phyloP scores from a whole-genome alignment of 2,797 vertebrate species.

The Aeoliscus strigatus region DNA sequence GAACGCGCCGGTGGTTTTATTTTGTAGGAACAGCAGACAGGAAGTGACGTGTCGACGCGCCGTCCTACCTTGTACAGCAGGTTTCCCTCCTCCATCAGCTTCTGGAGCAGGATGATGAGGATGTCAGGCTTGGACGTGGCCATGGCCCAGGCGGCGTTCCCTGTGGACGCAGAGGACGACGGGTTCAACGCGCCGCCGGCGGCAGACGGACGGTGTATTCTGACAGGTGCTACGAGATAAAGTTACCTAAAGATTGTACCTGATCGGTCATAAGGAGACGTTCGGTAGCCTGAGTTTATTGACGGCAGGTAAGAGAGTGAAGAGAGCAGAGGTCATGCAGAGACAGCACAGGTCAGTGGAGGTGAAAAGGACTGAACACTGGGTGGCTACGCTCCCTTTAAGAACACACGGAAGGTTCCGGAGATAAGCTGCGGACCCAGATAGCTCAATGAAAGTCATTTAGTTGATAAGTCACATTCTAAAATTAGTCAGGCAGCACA shows the following conservation, averaged over 20 bases:
- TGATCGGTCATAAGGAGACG: conserved; percentile 85
- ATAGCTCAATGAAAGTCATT: conserved; percentile 52
- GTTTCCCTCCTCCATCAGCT: conserved; percentile 98
- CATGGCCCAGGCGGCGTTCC: conserved; percentile 99
- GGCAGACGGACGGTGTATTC: conserved; percentile 39
- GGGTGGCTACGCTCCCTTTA: too few relatives aligned
- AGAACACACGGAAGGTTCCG: conserved; percentile 27
- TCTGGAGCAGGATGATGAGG: conserved; percentile 96
- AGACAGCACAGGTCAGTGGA: conserved; percentile 34
- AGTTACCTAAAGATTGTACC: conserved; percentile 87
- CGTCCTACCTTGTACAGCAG: conserved; percentile 88
- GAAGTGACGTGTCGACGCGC: neutral
- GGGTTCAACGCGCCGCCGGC: conserved; percentile 13
- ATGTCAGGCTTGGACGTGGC: conserved; percentile 99
- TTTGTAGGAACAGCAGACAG: too few relatives aligned
- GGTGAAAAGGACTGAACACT: conserved; percentile 36
- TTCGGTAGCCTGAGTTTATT: conserved; percentile 82
- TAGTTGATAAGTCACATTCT: conserved; percentile 61
- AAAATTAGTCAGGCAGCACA: conserved; percentile 57
- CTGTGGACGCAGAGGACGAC: conserved; percentile 57
- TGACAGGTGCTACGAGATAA: conserved; percentile 69
- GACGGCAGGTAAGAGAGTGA: conserved; percentile 71
- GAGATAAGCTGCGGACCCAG: conserved; percentile 45
- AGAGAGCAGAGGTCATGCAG: conserved; percentile 54
- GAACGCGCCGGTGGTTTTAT: too few relatives aligned